Base-by-base conservation (phyloP, 2,888 invertebrate species). In the Melanchra persicariae region DNA sequence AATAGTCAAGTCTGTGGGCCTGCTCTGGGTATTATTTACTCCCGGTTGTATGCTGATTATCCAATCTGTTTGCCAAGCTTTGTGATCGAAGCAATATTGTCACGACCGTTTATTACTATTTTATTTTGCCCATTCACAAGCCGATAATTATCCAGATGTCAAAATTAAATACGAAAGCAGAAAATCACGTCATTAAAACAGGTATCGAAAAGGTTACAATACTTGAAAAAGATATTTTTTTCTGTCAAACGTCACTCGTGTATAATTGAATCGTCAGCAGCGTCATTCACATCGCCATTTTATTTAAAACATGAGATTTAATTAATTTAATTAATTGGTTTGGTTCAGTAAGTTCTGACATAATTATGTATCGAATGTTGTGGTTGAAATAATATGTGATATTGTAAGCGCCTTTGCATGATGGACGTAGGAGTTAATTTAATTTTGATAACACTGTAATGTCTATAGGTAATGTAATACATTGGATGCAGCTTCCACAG, bases 281-380 rank as follows among this genome's bases (percentile, higher is more conserved):
- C 17, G 24, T 49, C 30, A 52, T 65, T 55, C 30, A 47, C 22
- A 52, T 26, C 40, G 34, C 22, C 45, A 74, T 61, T 74, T 79
- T 47, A 40, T 79, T 73, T 57, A 40, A 65, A 79, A 66, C 55
- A 79, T 7, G 45, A 47, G 7, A n/a, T 52, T 61, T 79, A 22
- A 76, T 79, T 74, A 66, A 52, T 65, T 65, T n/a, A 12, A 66
- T 65, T 74, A 65, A 76, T 79, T 79, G 57, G 60, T 61, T 45
- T 47, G 47, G 60, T 58, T 75, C 66, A 61, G 40, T 74, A 61
- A 52, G 3, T 66, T 74, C 57, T 47, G 51, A n/a, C 40, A 61
- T 66, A 65, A 74, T 74, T 26, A 57, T 58, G 22, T 40, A 22
- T 22, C 45, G 10, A 45, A 57, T 58, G 1, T 45, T 61, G 75